These are phyloP conservation scores for Conchocele bisecta DNA, from an alignment of 2,888 invertebrate genomes.

Conservation along the genomic window DNA sequence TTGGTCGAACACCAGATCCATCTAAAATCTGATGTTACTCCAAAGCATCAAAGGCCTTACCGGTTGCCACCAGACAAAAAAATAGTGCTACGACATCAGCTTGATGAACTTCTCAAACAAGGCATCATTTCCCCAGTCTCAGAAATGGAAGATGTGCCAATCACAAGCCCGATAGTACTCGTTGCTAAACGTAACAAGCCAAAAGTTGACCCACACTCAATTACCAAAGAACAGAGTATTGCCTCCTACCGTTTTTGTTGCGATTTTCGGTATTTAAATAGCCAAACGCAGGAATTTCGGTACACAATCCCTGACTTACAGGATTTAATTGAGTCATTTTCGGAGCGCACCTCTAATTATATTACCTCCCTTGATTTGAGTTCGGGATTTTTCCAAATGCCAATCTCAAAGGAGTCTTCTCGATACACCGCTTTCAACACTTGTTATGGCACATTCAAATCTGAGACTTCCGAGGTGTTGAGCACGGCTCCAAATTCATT, in stretches of 20 bases:
- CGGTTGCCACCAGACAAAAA: slow-evolving; percentile 36
- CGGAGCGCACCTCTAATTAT: slow-evolving; percentile 31
- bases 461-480: too few species aligned
- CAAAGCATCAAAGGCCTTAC: slow-evolving; percentile 36
- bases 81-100: slow-evolving; percentile 30
- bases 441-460: slow-evolving; percentile 49
- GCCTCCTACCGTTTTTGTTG: slow-evolving; percentile 33
- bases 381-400: slow-evolving; percentile 20
- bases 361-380: slow-evolving; percentile 9
- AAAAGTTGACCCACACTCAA: slow-evolving; percentile 8
- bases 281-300: slow-evolving; percentile 38
- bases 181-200: slow-evolving; percentile 37
- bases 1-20: slow-evolving; percentile 31
- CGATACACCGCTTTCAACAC: slow-evolving; percentile 49
- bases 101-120: slow-evolving; percentile 30
- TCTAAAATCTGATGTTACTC: slow-evolving; percentile 8
- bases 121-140: slow-evolving; percentile 27
- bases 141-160: slow-evolving; percentile 34
- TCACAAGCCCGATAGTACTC: slow-evolving; percentile 40
- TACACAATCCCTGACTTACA: slow-evolving; percentile 38
- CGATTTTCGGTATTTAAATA: slow-evolving; percentile 43
- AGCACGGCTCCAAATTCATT: slow-evolving; percentile 42
- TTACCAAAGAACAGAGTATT: slow-evolving; percentile 27
- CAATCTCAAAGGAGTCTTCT: slow-evolving; percentile 12
- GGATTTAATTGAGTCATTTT: slow-evolving; percentile 40